Conservation (phyloP, 2,888 invertebrate genomes). For the Hydropsyche betteni region DNA sequence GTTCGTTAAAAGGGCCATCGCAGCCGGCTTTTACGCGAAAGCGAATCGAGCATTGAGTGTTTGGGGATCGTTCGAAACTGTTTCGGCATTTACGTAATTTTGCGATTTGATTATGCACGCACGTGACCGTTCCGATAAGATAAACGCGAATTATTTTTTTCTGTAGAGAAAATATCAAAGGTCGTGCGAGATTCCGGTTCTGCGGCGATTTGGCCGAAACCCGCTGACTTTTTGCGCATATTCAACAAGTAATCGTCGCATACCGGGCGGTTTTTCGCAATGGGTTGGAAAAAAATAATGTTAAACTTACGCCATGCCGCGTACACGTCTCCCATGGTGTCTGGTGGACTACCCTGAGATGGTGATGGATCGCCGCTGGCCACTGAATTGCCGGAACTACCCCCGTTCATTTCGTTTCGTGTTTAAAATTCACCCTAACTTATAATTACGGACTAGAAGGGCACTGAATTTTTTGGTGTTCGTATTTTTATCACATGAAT, state of each 20-base stretch:
- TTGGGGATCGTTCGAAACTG: no score
- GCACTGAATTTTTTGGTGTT: neutral
- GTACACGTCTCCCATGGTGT: constrained; percentile 73
- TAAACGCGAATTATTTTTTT: constrained; percentile 6
- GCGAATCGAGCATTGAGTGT: no score
- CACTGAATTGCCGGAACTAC: constrained; percentile 43
- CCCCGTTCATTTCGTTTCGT: constrained; percentile 38
- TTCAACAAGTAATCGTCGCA: constrained; percentile 21
- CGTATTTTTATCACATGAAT: no score
- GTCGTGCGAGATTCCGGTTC: constrained; percentile 17
- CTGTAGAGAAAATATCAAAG: constrained; percentile 18
- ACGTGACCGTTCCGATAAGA: constrained; percentile 7
- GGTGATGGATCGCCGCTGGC: constrained; percentile 50
- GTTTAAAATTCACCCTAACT: neutral
- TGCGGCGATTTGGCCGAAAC: constrained; percentile 14
- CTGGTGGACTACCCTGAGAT: constrained; percentile 58
- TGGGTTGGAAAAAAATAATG: neutral
- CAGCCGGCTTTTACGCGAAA: no score
- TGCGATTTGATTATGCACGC: neutral
- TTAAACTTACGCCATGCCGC: constrained; percentile 72
- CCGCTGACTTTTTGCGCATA: constrained; percentile 2
- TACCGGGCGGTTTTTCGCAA: neutral
- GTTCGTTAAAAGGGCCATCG: no score
- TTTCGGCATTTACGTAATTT: no score
- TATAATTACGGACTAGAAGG: neutral